Evolutionary conservation across 2,113 vertebrate genomes (phyloP).

Genomic region (Corydoras maculifer): DNA sequence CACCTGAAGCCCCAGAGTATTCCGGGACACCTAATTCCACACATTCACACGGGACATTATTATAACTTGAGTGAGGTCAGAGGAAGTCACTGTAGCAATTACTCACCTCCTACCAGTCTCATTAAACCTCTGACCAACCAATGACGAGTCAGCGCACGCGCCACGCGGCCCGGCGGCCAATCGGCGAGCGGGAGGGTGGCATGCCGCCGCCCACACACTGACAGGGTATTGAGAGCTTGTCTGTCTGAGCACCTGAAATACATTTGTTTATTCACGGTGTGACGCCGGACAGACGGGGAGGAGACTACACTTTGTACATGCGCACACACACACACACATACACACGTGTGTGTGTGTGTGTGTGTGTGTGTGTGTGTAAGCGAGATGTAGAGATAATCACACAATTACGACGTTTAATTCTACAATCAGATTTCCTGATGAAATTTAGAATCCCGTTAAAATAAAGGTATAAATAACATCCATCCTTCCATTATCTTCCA

Average conservation of each 20-base stretch:
- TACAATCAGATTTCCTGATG: no score
- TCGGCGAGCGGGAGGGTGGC: conserved; percentile 52
- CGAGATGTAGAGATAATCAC: conserved; percentile 4
- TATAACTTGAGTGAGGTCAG: conserved; percentile 59
- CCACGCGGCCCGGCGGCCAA: conserved; percentile 56
- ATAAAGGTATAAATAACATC: no score
- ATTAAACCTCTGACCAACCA: conserved; percentile 76
- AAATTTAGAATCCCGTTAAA: no score
- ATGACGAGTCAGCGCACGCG: conserved; percentile 56
- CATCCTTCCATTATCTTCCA: no score
- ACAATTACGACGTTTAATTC: no score
- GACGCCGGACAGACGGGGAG: conserved; percentile 49
- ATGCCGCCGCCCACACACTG: conserved; percentile 71
- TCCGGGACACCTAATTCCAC: conserved; percentile 53
- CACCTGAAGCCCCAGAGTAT: conserved; percentile 49
- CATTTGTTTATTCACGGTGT: conserved; percentile 66
- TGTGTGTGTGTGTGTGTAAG: conserved; percentile 5
- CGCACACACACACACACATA: no score
- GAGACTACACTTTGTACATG: conserved; percentile 27
- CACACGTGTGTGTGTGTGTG: no score
- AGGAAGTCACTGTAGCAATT: conserved; percentile 70
- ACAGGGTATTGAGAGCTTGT: conserved; percentile 66
- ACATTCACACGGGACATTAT: conserved; percentile 53
- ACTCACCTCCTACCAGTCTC: conserved; percentile 76
- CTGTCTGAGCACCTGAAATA: conserved; percentile 65